Evolutionary conservation across 2,797 vertebrate genomes (phyloP).

Genomic region (Okamejei kenojei): DNA sequence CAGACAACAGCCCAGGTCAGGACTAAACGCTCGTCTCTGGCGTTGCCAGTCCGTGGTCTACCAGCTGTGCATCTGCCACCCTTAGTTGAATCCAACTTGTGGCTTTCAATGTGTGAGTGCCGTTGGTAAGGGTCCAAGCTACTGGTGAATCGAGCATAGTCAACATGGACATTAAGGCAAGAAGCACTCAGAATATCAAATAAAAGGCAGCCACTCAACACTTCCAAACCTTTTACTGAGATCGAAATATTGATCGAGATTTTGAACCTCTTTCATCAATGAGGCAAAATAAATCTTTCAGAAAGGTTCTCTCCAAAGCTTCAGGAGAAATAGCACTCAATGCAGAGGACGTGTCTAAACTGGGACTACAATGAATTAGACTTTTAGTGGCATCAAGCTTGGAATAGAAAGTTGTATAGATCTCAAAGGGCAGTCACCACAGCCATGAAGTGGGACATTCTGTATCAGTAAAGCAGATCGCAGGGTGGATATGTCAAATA

Average conservation of each 20-base stretch:
- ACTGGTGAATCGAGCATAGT: background rate
- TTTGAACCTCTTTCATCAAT: background rate
- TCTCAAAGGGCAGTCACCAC: background rate
- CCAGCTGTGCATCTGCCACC: too few species aligned
- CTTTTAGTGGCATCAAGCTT: background rate
- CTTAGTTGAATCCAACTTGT: background rate
- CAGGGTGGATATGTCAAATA: too few species aligned
- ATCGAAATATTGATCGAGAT: background rate
- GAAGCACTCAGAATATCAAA: background rate
- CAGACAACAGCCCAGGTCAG: too few species aligned
- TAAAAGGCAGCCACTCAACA: background rate
- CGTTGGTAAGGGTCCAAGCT: background rate
- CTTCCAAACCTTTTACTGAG: background rate
- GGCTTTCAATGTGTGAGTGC: background rate
- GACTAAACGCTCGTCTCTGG: too few species aligned
- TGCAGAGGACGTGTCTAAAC: background rate
- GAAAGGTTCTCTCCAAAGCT: background rate
- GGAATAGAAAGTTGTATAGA: background rate
- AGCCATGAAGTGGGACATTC: background rate
- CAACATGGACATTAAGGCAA: background rate
- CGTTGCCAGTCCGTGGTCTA: too few species aligned
- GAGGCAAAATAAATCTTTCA: background rate
- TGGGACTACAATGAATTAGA: background rate
- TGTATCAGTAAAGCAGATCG: too few species aligned
- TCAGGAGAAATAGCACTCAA: background rate